A percentile compares a stretch with the other conserved stretches of the same genome.
Conservation (phyloP, 2,797 vertebrate genomes). For the Falco biarmicus region DNA sequence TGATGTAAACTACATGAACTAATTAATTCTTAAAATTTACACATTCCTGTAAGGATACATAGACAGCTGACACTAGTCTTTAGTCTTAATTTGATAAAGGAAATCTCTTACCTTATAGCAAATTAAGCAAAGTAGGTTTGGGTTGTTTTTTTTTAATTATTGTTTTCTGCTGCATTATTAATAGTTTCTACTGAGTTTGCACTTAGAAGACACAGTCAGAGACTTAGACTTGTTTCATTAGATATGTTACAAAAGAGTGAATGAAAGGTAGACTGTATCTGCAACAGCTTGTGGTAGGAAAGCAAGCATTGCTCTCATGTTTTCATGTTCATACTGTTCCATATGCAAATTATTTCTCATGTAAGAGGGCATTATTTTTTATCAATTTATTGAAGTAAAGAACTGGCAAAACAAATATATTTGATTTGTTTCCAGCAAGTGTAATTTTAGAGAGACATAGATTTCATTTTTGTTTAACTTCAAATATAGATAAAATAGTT, state of each 20-base stretch:
- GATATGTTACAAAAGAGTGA: neutral
- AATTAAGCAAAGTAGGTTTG: neutral
- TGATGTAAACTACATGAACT: neutral
- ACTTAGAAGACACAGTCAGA: neutral
- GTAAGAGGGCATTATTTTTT: neutral
- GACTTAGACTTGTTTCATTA: neutral
- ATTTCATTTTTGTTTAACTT: neutral
- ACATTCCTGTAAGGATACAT: fast-evolving
- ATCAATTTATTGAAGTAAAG: neutral
- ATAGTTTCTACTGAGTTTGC: neutral
- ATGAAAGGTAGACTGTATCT: neutral
- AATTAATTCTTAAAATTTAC: neutral
- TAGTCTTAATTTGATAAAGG: neutral
- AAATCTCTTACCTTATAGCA: neutral
- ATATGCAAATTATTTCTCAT: neutral
- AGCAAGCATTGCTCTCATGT: neutral
- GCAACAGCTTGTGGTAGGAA: neutral
- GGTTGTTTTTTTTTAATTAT: no score
- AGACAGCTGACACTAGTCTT: neutral
- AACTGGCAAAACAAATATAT: neutral
- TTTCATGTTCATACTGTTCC: neutral
- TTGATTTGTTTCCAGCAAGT: neutral
- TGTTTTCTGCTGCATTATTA: neutral
- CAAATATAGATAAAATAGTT: neutral
- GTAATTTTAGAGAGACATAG: neutral